Percentiles rank a stretch among this genome's conserved stretches.
Conservation (phyloP, 1,140 invertebrate species). For the Cheumatopsyche charites region DNA sequence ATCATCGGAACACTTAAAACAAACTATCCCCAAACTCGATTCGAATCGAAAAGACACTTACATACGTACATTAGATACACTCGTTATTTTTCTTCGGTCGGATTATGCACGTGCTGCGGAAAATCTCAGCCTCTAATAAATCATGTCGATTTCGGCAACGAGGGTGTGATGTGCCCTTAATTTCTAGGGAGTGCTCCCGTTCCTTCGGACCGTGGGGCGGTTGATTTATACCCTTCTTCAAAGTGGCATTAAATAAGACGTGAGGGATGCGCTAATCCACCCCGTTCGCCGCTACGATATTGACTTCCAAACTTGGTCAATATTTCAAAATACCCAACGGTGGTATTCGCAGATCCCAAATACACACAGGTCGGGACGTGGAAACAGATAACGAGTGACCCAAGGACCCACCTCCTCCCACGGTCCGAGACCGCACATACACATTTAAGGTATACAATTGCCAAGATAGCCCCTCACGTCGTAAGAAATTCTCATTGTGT, state of each 20-base stretch:
- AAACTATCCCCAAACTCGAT: background rate
- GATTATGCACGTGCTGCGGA: conserved; percentile 25
- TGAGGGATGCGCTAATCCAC: conserved; percentile 49
- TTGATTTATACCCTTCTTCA: conserved; percentile 49
- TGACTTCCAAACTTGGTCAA: conserved; percentile 46
- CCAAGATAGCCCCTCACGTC: background rate
- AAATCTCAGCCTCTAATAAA: conserved; percentile 43
- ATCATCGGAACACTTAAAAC: background rate
- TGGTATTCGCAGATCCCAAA: conserved; percentile 12
- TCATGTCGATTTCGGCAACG: conserved; percentile 28
- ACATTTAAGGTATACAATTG: background rate
- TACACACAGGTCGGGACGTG: conserved; percentile 26
- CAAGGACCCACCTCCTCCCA: background rate
- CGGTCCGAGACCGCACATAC: no score
- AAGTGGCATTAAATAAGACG: conserved; percentile 48
- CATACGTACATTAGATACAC: background rate
- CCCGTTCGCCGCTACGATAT: conserved; percentile 34
- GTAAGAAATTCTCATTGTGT: conserved; percentile 3
- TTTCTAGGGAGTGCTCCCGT: background rate
- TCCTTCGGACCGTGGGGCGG: conserved; percentile 19
- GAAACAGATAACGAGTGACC: conserved; percentile 19
- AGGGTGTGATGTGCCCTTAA: conserved; percentile 4
- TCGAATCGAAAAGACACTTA: background rate
- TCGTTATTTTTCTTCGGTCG: background rate
- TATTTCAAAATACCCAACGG: conserved; percentile 44